Percentiles rank a stretch among this genome's conserved stretches.
Evolutionary conservation across 1,140 invertebrate genomes (phyloP).

Genomic region (Trissolcus basalis): DNA sequence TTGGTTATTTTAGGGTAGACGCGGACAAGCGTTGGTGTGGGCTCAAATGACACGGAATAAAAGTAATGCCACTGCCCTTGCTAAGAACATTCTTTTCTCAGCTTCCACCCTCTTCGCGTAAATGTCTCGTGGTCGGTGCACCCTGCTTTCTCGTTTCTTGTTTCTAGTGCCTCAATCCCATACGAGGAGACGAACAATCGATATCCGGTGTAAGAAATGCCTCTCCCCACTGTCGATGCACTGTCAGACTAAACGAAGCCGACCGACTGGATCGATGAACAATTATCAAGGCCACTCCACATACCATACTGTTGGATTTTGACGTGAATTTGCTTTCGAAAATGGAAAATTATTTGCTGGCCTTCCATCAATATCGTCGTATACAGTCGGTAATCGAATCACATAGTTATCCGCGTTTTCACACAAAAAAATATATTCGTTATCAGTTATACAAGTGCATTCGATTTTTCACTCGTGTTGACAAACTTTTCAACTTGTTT

Average conservation of each 20-base stretch:
- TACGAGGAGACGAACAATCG: slow-evolving; percentile 67
- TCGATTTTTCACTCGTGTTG: slow-evolving; percentile 17
- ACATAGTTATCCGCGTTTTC: slow-evolving; percentile 19
- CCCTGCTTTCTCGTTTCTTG: slow-evolving; percentile 44
- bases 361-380: slow-evolving; percentile 21
- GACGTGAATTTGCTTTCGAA: slow-evolving; percentile 47
- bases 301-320: slow-evolving; percentile 43
- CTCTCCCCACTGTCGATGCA: slow-evolving; percentile 26
- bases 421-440: slow-evolving; percentile 23
- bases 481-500: background rate
- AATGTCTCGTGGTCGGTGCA: slow-evolving; percentile 53
- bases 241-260: slow-evolving; percentile 45
- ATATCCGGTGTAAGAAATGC: slow-evolving; percentile 72
- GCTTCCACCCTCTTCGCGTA: slow-evolving; percentile 52
- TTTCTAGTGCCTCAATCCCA: slow-evolving; percentile 59
- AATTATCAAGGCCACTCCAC: slow-evolving; percentile 65
- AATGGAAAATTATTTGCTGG: slow-evolving; percentile 49
- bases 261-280: slow-evolving; percentile 60
- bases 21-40: slow-evolving; percentile 63
- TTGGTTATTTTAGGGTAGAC: slow-evolving; percentile 65
- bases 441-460: slow-evolving; percentile 3
- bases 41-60: slow-evolving; percentile 77
- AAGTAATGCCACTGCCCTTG: slow-evolving; percentile 70
- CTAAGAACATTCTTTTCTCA: slow-evolving; percentile 56
- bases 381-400: slow-evolving; percentile 38